Evolutionary conservation across 2,113 vertebrate genomes (phyloP), one percentile per base, ranked within the genome.

Genomic region (Misgurnus mizolepis): DNA sequence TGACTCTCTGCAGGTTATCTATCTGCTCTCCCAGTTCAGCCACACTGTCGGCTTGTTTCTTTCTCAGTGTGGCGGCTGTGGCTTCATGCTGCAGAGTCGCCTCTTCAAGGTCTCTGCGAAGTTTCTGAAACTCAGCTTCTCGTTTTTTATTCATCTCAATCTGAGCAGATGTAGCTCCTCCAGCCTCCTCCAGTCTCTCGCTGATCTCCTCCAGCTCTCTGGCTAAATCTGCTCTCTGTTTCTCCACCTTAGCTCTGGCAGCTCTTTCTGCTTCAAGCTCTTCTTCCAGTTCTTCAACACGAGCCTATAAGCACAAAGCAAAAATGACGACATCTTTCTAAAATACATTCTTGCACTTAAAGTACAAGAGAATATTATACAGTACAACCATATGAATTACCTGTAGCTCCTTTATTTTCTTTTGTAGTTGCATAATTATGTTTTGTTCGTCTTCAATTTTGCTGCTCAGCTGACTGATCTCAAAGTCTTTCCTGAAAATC

Each of bases 371-470:
- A 12, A 55, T 2, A 9, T 45, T 1, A 74, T 47, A 27, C 15
- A 3, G 18, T 49, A 41, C 11, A 22, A 43, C 64, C 15, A 47
- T 5, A 2, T 78, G 53, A 56, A 69, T 83, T 89, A 95, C 95
- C 95, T 96, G 95, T 7, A 95, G 86, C 82, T 96, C 95, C 78
- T 96, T 96, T 68, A 96, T 81, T 80, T 95, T 96, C 89, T 96
- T 96, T 85, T 95, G 95, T 1, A 96, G 93, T 65, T 96, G 95
- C 71, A 85, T 66, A 58, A 89, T 89, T 65, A 94, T 82, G 1
- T 90, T 86, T 76, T 95, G 94, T 1, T 96, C 94, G 85, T 96
- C 94, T 39, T 96, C 95, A 78, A 95, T 89, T 87, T 91, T 95
- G 60, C 92, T 86, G 64, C 90, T 95, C 22, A 94, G 92, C 82